A percentile compares a stretch with the other conserved stretches of the same genome.
phyloP scores from a whole-genome alignment of 2,797 vertebrate genomes.

The Silurus aristotelis region DNA sequence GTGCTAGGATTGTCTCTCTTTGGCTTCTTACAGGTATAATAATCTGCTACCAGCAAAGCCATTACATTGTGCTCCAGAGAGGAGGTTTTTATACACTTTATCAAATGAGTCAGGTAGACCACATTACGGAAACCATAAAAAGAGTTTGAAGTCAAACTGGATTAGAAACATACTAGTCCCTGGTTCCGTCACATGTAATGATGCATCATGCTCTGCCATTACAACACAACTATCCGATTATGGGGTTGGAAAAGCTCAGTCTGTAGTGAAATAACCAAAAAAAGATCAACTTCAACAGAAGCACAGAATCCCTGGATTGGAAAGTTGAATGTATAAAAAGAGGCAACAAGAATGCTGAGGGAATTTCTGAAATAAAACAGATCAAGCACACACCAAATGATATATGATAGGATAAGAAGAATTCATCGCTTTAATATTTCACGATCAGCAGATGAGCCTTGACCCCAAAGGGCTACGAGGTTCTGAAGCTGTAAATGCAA shows the following conservation, averaged over 20 bases:
- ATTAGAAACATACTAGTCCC: neutral
- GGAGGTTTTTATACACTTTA: neutral
- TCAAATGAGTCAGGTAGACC: neutral
- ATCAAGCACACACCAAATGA: neutral
- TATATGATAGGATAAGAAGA: neutral
- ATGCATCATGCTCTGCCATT: neutral
- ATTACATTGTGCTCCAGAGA: neutral
- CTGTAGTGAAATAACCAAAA: neutral
- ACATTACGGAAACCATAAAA: neutral
- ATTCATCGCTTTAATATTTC: neutral
- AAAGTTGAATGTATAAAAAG: neutral
- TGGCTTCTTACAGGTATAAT: neutral
- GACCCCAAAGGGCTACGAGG: neutral
- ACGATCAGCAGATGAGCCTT: neutral
- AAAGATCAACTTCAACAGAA: neutral
- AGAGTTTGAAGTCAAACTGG: neutral
- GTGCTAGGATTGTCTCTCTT: neutral
- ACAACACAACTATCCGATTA: slow-evolving; percentile 22
- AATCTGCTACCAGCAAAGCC: too few species aligned
- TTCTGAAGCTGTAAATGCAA: neutral
- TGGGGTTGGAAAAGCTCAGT: slow-evolving; percentile 7
- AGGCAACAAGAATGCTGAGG: neutral
- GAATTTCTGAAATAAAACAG: neutral
- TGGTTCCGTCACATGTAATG: neutral
- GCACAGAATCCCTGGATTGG: neutral